A percentile compares a stretch with the other conserved stretches of the same genome.
Conservation (phyloP, 30 jellyfish, hydroid and myxozoan genomes). For the Catostylus mosaicus region DNA sequence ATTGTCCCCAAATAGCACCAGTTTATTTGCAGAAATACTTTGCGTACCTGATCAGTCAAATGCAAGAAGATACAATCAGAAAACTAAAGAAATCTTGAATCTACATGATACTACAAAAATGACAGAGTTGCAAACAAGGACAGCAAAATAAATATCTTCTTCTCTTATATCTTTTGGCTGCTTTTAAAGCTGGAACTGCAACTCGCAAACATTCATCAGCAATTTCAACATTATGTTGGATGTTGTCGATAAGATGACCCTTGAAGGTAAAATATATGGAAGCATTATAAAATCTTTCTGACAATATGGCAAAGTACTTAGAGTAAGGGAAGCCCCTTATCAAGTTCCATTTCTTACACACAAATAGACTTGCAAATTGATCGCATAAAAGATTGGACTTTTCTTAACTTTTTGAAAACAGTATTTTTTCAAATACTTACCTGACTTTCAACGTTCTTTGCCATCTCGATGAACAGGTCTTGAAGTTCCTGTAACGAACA, state of each 20-base stretch:
- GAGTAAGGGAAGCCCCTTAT: too few species aligned
- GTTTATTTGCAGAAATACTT: too few species aligned
- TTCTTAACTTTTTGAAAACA: neutral
- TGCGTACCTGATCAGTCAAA: too few species aligned
- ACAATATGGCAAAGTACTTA: too few species aligned
- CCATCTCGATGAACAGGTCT: constrained; percentile 51
- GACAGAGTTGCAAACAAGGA: constrained; percentile 53
- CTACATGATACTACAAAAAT: constrained; percentile 23
- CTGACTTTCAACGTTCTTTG: constrained; percentile 47
- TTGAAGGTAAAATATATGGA: too few species aligned
- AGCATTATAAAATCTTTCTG: too few species aligned
- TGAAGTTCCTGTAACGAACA: constrained; percentile 60
- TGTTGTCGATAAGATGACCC: constrained; percentile 60
- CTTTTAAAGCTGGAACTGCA: constrained; percentile 30
- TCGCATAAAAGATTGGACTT: too few species aligned
- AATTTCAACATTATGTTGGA: constrained; percentile 34
- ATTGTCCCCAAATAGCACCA: too few species aligned
- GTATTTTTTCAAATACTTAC: neutral
- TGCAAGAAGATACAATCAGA: too few species aligned
- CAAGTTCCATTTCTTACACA: too few species aligned
- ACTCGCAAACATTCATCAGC: constrained; percentile 19
- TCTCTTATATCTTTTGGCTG: constrained; percentile 42
- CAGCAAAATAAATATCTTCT: constrained; percentile 43
- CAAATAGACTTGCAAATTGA: too few species aligned
- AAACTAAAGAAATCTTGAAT: too few species aligned